phyloP scores from a whole-genome alignment of 2,888 invertebrate species.

The Eilema caniola region DNA sequence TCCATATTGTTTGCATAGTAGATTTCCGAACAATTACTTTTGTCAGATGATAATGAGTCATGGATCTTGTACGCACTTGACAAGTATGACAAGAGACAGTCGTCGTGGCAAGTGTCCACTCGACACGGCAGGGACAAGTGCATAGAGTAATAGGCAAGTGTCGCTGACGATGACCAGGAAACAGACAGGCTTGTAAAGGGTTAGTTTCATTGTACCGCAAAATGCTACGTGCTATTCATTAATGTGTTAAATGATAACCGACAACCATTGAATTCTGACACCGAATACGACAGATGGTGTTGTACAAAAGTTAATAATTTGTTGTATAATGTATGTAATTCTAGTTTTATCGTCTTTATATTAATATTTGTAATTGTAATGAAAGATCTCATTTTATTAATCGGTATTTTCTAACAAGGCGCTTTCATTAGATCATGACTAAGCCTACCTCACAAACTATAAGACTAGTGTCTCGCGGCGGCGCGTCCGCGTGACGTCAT shows the following conservation, averaged over 20 bases:
- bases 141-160: background rate
- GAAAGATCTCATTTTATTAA: conserved; percentile 88
- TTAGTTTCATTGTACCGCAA: conserved; percentile 81
- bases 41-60: conserved; percentile 56
- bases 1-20: conserved; percentile 68
- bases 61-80: conserved; percentile 41
- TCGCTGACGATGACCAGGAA: conserved; percentile 30
- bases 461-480: conserved; percentile 72
- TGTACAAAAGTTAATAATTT: conserved; percentile 83
- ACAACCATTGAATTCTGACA: conserved; percentile 67
- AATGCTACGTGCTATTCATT: conserved; percentile 73
- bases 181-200: conserved; percentile 56
- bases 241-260: conserved; percentile 67
- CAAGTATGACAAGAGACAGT: conserved; percentile 16
- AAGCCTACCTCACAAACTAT: conserved; percentile 86
- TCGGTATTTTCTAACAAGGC: conserved; percentile 87
- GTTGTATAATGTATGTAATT: conserved; percentile 86
- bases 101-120: conserved; percentile 7
- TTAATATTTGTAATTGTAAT: conserved; percentile 87
- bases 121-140: background rate
- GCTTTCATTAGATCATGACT: conserved; percentile 87
- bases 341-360: conserved; percentile 85
- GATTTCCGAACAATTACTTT: conserved; percentile 56
- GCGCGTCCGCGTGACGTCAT: conserved; percentile 50
- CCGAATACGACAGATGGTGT: conserved; percentile 71